phyloP scores from a whole-genome alignment of 2,888 invertebrate species.

The Deilephila porcellus region DNA sequence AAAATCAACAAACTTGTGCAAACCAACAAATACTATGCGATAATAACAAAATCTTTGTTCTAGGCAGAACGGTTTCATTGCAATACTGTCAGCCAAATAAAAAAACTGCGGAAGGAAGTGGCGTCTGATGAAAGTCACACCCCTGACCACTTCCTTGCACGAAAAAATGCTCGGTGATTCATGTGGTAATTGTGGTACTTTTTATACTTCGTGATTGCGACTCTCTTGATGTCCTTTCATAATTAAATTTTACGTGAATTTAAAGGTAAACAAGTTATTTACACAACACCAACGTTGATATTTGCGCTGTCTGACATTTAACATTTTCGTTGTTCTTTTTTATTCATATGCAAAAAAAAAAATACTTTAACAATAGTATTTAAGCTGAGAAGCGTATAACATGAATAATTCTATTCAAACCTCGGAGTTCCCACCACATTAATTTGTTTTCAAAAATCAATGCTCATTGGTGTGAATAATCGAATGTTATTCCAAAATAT shows the following conservation, averaged over 20 bases:
- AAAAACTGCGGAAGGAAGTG: conserved; percentile 25
- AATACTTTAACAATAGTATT: neutral
- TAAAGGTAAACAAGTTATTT: conserved; percentile 15
- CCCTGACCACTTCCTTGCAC: conserved; percentile 21
- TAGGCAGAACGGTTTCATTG: neutral
- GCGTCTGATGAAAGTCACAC: conserved; percentile 13
- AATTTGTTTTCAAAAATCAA: neutral
- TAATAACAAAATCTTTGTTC: neutral
- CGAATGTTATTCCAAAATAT: neutral
- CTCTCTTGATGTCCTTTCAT: neutral
- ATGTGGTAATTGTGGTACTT: neutral
- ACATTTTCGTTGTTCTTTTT: neutral
- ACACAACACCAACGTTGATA: neutral
- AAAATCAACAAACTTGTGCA: conserved; percentile 1
- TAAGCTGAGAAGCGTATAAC: neutral
- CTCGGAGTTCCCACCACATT: neutral
- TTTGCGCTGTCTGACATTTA: neutral
- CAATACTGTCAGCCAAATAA: conserved; percentile 11
- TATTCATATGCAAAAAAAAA: neutral
- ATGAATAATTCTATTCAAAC: conserved; percentile 1
- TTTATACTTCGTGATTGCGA: neutral
- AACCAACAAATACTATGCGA: conserved; percentile 1
- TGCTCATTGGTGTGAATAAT: neutral
- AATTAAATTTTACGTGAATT: conserved; percentile 3
- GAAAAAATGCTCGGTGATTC: conserved; percentile 3